A percentile compares a stretch with the other conserved stretches of the same genome.
Evolutionary conservation across 1,140 invertebrate genomes (phyloP).

Genomic region (Cryptotermes secundus): DNA sequence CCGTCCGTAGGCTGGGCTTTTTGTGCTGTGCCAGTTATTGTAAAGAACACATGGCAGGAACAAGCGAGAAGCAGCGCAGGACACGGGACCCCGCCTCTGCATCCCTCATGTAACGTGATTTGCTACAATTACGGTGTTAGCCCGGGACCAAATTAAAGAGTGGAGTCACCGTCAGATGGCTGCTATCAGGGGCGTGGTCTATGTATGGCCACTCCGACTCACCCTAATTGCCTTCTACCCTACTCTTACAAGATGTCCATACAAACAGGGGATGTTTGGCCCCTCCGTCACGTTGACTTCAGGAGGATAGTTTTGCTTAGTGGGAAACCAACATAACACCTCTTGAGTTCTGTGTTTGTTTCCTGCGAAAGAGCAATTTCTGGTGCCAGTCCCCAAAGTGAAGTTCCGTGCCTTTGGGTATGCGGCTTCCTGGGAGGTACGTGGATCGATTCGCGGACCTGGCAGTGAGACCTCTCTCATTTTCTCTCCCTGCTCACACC

Average conservation of each 20-base stretch:
- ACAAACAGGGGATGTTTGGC: neutral
- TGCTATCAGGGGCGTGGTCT: neutral
- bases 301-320: neutral
- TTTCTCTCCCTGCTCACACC: too few species aligned
- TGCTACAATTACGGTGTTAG: neutral
- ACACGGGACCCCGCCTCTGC: neutral
- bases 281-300: too few species aligned
- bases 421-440: too few species aligned
- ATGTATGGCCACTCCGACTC: neutral
- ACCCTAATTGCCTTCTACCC: slow-evolving; percentile 7
- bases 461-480: too few species aligned
- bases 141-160: neutral
- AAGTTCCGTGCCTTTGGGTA: too few species aligned
- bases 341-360: neutral
- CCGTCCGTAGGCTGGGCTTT: too few species aligned
- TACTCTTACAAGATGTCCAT: neutral
- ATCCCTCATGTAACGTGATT: slow-evolving; percentile 2
- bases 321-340: neutral
- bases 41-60: too few species aligned
- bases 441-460: too few species aligned
- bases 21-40: too few species aligned
- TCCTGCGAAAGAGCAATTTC: neutral
- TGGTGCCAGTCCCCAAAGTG: neutral
- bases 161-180: neutral
- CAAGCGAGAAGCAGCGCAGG: too few species aligned